These are phyloP conservation scores for Trichomalopsis sarcophagae DNA, from an alignment of 1,140 invertebrate species.

Conservation along the genomic window DNA sequence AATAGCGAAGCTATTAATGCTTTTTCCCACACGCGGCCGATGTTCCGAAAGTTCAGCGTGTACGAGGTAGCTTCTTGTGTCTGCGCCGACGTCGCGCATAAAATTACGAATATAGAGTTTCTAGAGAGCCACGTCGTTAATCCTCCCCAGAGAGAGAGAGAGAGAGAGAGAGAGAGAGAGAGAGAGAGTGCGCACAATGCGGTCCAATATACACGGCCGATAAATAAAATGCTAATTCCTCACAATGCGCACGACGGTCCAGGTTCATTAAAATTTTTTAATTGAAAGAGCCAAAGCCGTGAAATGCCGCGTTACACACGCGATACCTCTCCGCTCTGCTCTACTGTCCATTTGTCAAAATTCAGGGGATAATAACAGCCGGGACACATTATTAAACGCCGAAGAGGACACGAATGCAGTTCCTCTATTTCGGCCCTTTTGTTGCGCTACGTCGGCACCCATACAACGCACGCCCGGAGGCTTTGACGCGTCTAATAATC, in stretches of 20 bases:
- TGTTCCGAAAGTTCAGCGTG: too few species aligned
- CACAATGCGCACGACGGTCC: neutral
- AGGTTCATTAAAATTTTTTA: constrained; percentile 51
- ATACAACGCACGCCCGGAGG: neutral
- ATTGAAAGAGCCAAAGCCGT: constrained; percentile 48
- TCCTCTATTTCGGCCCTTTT: constrained; percentile 36
- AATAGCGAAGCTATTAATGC: too few species aligned
- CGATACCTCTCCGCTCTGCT: constrained; percentile 29
- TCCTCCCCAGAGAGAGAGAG: neutral
- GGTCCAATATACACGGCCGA: neutral
- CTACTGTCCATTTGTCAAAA: constrained; percentile 50
- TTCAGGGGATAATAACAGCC: neutral
- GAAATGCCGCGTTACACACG: constrained; percentile 40
- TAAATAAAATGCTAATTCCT: constrained; percentile 52
- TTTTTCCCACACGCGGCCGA: neutral
- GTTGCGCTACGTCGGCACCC: constrained; percentile 3
- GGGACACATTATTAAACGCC: constrained; percentile 38
- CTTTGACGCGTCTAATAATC: constrained; percentile 73
- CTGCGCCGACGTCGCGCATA: neutral
- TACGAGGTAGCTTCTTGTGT: too few species aligned
- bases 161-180: too few species aligned
- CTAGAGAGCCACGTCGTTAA: constrained; percentile 10
- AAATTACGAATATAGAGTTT: neutral
- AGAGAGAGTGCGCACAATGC: neutral
- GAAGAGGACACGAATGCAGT: neutral